These are phyloP conservation scores for Halesus radiatus DNA, from an alignment of 1,140 invertebrate genomes.

Conservation along the genomic window DNA sequence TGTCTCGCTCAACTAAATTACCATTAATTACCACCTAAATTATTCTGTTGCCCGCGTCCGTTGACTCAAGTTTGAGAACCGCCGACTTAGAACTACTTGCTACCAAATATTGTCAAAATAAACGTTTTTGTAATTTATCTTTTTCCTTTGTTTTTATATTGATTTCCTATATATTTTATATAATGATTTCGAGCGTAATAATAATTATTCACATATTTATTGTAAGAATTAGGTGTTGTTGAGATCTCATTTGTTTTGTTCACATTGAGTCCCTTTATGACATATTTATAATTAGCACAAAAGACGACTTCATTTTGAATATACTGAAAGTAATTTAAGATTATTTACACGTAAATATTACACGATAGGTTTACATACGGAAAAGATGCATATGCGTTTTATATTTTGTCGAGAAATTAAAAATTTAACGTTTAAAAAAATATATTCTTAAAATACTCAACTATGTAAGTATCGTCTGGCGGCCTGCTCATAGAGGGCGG, in stretches of 20 bases:
- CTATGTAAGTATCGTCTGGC: not conserved
- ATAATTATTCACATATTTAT: conserved; percentile 46
- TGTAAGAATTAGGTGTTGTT: conserved; percentile 41
- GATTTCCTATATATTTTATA: conserved; percentile 55
- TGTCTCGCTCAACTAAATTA: not conserved
- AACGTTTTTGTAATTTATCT: conserved; percentile 54
- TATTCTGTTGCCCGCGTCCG: conserved; percentile 12
- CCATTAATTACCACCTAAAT: not conserved
- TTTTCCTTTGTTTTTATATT: conserved; percentile 53
- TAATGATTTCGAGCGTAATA: conserved; percentile 30
- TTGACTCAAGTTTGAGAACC: conserved; percentile 11
- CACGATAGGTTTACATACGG: conserved; percentile 40
- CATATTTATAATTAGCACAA: conserved; percentile 45
- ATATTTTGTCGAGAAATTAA: conserved; percentile 44
- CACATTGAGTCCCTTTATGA: conserved; percentile 38
- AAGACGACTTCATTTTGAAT: conserved; percentile 45
- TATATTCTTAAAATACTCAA: conserved; percentile 50
- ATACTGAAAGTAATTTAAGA: conserved; percentile 44
- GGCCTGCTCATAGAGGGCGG: not conserved
- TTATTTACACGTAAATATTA: conserved; percentile 43
- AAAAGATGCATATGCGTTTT: conserved; percentile 40
- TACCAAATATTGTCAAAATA: conserved; percentile 58
- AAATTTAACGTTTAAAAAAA: conserved; percentile 38
- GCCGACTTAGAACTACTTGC: conserved; percentile 49
- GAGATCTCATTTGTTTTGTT: conserved; percentile 42